Evolutionary conservation across 2,888 invertebrate genomes (phyloP).

Genomic region (Uropetala carovei): DNA sequence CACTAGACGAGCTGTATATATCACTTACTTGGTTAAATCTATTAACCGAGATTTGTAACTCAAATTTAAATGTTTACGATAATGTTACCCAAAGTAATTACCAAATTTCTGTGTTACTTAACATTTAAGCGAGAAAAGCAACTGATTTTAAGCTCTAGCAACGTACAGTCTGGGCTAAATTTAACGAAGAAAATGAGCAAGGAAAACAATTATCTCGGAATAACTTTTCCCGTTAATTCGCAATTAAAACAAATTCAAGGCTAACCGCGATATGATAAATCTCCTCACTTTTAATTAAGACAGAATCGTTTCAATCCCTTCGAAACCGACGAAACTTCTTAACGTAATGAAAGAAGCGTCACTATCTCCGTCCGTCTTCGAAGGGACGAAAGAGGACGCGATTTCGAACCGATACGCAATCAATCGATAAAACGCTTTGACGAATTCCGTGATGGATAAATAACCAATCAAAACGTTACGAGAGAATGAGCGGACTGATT

Average conservation of each 20-base stretch:
- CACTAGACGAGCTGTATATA: no score
- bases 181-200: no score
- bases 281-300: neutral
- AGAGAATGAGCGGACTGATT: neutral
- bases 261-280: neutral
- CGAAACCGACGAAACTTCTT: neutral
- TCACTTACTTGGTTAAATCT: no score
- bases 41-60: no score
- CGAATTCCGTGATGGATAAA: neutral
- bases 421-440: neutral
- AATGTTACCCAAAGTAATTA: no score
- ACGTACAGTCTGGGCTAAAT: no score
- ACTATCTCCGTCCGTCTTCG: neutral
- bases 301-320: neutral
- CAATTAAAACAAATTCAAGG: neutral
- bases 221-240: neutral
- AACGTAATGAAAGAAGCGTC: neutral
- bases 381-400: neutral
- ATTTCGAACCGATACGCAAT: neutral
- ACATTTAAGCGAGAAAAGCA: no score
- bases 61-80: no score
- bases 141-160: no score
- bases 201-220: neutral
- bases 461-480: neutral
- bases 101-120: no score